Conservation (phyloP, 2,888 invertebrate species). For the Drymonia ruficornis region DNA sequence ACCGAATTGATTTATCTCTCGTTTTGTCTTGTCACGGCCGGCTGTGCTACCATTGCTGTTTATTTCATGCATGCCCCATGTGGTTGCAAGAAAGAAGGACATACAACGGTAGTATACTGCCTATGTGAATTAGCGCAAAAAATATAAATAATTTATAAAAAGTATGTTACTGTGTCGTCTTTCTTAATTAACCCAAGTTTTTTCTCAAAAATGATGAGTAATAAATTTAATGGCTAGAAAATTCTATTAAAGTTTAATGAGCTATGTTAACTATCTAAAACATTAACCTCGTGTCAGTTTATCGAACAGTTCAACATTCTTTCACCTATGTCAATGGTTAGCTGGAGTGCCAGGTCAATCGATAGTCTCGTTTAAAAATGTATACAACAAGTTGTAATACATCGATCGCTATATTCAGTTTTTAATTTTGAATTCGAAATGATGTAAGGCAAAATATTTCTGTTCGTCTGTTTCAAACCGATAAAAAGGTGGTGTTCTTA, state of each 20-base stretch:
- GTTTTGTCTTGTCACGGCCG: too few species aligned
- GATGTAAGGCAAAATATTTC: too few species aligned
- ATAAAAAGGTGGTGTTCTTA: too few species aligned
- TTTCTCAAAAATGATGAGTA: not conserved
- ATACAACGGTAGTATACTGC: not conserved
- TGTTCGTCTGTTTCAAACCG: too few species aligned
- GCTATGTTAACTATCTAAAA: slow-evolving; percentile 1
- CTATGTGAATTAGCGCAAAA: slow-evolving; percentile 4
- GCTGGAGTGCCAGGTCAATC: slow-evolving; percentile 54
- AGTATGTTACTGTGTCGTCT: not conserved
- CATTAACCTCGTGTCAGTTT: slow-evolving; percentile 1
- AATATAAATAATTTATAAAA: not conserved
- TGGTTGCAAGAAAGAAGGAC: not conserved
- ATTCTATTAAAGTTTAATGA: not conserved
- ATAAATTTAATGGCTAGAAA: not conserved
- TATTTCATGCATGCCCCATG: not conserved
- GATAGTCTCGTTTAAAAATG: slow-evolving; percentile 66
- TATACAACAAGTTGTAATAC: slow-evolving; percentile 32
- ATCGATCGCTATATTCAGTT: slow-evolving; percentile 38
- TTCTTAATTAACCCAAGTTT: not conserved
- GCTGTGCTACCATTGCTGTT: too few species aligned
- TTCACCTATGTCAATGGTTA: slow-evolving; percentile 10
- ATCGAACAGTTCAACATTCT: slow-evolving; percentile 2
- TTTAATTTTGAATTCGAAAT: too few species aligned
- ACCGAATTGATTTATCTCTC: too few species aligned